These are phyloP conservation scores for Ptilodon capucinus DNA, from an alignment of 2,888 invertebrate species.

Conservation along the genomic window DNA sequence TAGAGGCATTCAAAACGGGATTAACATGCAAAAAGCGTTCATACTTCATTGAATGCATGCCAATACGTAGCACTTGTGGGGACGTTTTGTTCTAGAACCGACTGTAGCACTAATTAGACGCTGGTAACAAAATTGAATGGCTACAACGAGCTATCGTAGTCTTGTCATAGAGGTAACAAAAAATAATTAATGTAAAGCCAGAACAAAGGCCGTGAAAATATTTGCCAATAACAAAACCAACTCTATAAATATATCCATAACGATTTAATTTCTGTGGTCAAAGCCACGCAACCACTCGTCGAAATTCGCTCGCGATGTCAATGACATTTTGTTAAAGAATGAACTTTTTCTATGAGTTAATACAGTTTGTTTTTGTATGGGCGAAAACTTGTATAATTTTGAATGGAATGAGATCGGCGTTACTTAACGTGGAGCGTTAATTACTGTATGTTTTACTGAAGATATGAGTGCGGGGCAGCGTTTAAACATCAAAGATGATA, in stretches of 20 bases:
- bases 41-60: constrained; percentile 14
- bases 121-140: constrained; percentile 22
- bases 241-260: too few relatives aligned
- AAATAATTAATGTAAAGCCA: constrained; percentile 45
- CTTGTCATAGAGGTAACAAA: constrained; percentile 32
- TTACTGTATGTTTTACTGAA: constrained; percentile 19
- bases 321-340: too few relatives aligned
- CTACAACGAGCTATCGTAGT: constrained; percentile 24
- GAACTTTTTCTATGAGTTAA: too few relatives aligned
- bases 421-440: constrained; percentile 34
- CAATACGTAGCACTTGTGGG: constrained; percentile 5
- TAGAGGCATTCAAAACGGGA: constrained; percentile 13
- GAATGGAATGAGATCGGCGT: constrained; percentile 36
- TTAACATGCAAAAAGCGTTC: constrained; percentile 17
- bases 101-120: constrained; percentile 22
- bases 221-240: too few relatives aligned
- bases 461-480: constrained; percentile 20
- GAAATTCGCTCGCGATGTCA: too few relatives aligned
- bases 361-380: too few relatives aligned
- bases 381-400: constrained; percentile 46
- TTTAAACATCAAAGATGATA: neutral
- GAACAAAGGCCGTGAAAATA: too few relatives aligned
- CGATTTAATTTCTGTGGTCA: too few relatives aligned
- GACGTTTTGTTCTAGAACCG: constrained; percentile 13
- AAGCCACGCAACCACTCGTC: too few relatives aligned